Evolutionary conservation across 2,888 invertebrate species (phyloP).

Genomic region (Endomychus coccineus): DNA sequence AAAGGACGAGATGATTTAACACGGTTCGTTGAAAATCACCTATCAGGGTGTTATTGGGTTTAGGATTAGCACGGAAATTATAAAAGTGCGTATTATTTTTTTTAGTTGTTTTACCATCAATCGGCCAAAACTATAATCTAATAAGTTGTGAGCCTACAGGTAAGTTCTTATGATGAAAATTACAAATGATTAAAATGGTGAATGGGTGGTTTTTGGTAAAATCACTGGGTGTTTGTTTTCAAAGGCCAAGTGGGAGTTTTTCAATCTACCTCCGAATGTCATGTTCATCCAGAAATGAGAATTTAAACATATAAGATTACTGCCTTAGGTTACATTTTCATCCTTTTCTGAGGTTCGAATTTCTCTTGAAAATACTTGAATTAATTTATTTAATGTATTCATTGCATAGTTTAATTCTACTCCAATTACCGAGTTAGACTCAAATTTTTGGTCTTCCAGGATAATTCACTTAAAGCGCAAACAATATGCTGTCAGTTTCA

Average conservation of each 20-base stretch:
- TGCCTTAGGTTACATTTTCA: slow-evolving; percentile 12
- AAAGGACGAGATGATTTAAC: slow-evolving; percentile 7
- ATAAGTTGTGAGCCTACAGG: slow-evolving; percentile 25
- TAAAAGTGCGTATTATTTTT: slow-evolving; percentile 12
- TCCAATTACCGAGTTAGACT: neutral
- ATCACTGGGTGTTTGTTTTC: slow-evolving; percentile 25
- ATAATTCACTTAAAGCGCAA: neutral
- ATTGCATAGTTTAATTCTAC: neutral
- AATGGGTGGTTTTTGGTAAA: slow-evolving; percentile 24
- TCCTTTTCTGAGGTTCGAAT: neutral
- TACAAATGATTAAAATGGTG: slow-evolving; percentile 23
- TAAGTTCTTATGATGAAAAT: slow-evolving; percentile 19
- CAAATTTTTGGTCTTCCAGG: neutral
- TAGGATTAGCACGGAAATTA: slow-evolving; percentile 5
- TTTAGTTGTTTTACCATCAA: slow-evolving; percentile 9
- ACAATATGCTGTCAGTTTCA: neutral
- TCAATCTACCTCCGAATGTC: slow-evolving; percentile 26
- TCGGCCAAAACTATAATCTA: slow-evolving; percentile 17
- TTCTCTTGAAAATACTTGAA: neutral
- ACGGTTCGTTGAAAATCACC: slow-evolving; percentile 7
- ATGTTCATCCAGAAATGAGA: slow-evolving; percentile 23
- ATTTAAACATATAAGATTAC: slow-evolving; percentile 18
- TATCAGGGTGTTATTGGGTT: slow-evolving; percentile 3
- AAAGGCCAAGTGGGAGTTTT: slow-evolving; percentile 18
- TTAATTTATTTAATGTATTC: neutral